Percentiles rank a stretch among this genome's conserved stretches.
Evolutionary conservation across 2,888 invertebrate genomes (phyloP).

Genomic region (Parnassius glacialis): DNA sequence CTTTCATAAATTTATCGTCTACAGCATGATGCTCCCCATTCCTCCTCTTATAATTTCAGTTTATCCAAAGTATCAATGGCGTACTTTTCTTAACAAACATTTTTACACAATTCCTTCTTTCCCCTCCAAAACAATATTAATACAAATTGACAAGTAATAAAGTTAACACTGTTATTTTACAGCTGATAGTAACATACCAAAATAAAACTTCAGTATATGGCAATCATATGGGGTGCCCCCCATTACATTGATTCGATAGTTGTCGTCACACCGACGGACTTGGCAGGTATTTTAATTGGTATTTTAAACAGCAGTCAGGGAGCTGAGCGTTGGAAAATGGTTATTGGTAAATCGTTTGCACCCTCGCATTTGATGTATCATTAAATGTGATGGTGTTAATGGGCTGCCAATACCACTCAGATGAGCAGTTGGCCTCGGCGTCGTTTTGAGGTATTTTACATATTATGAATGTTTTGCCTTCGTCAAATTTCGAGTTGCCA

Average conservation of each 20-base stretch:
- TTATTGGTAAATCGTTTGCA: slow-evolving; percentile 46
- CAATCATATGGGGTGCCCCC: slow-evolving; percentile 66
- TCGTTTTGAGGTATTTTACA: slow-evolving; percentile 70
- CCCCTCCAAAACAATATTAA: slow-evolving; percentile 37
- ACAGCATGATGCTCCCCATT: slow-evolving; percentile 9
- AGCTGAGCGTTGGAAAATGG: slow-evolving; percentile 41
- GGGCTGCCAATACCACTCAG: slow-evolving; percentile 45
- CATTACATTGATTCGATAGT: slow-evolving; percentile 72
- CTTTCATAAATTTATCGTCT: slow-evolving; percentile 24
- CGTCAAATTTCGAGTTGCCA: slow-evolving; percentile 45
- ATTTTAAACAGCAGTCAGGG: slow-evolving; percentile 67
- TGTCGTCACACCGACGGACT: slow-evolving; percentile 78
- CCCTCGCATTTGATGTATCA: slow-evolving; percentile 31
- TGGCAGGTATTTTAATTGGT: slow-evolving; percentile 79
- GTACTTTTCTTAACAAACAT: slow-evolving; percentile 27
- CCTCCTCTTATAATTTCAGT: slow-evolving; percentile 25
- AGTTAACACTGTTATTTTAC: slow-evolving; percentile 78
- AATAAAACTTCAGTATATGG: slow-evolving; percentile 76
- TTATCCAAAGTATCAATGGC: slow-evolving; percentile 28
- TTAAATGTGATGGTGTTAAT: slow-evolving; percentile 31
- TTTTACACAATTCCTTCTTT: slow-evolving; percentile 29
- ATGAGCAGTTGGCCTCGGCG: slow-evolving; percentile 57
- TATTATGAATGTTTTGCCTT: slow-evolving; percentile 56
- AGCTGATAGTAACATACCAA: slow-evolving; percentile 75
- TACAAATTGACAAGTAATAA: slow-evolving; percentile 68